These are phyloP conservation scores for Ranitomeya imitator DNA, from an alignment of 2,113 vertebrate genomes.

Conservation along the genomic window DNA sequence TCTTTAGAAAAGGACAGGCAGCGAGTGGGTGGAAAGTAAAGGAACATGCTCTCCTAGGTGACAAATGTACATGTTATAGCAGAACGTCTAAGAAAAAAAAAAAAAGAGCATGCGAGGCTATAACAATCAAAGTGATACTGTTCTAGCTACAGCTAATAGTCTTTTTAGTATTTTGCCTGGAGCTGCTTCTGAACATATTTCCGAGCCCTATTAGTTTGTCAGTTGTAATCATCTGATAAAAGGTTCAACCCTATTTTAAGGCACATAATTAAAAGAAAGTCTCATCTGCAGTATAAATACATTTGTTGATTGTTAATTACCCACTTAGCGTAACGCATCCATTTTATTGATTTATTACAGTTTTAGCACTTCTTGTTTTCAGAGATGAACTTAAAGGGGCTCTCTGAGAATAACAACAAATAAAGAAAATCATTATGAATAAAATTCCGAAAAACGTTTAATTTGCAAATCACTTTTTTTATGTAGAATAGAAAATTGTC, in stretches of 20 bases:
- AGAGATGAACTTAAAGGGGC: neutral
- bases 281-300: neutral
- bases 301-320: constrained; percentile 1
- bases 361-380: neutral
- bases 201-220: neutral
- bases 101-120: constrained; percentile 2
- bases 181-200: neutral
- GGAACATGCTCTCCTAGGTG: constrained; percentile 11
- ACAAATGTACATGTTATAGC: constrained; percentile 15
- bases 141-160: neutral
- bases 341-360: neutral
- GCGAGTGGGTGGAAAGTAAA: constrained; percentile 1
- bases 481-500: too few relatives aligned
- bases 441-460: too few relatives aligned
- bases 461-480: too few relatives aligned
- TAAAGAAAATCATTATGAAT: too few relatives aligned
- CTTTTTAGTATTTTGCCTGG: neutral
- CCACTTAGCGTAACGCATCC: neutral
- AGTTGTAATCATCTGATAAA: neutral
- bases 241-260: neutral
- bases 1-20: constrained; percentile 2
- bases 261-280: neutral
- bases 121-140: neutral
- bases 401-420: neutral
- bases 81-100: neutral